A percentile compares a stretch with the other conserved stretches of the same genome.
Evolutionary conservation across 2,888 invertebrate species (phyloP).

Genomic region (Polia nebulosa): DNA sequence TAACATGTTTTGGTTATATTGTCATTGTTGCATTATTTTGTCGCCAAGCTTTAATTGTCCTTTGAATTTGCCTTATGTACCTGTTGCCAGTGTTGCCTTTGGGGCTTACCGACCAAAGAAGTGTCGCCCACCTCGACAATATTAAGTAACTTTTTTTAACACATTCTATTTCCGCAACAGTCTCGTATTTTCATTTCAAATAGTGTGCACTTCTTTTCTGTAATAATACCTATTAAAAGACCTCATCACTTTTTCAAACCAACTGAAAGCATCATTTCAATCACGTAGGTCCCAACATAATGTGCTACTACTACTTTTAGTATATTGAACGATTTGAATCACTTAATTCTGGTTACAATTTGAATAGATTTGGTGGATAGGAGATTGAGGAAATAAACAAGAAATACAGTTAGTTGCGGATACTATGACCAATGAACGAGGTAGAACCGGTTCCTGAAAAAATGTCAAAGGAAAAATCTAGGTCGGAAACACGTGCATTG

Average conservation of each 20-base stretch:
- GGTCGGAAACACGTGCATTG: slow-evolving; percentile 3
- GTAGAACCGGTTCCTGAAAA: slow-evolving; percentile 4
- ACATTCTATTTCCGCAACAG: slow-evolving; percentile 32
- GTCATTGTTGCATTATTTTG: slow-evolving; percentile 82
- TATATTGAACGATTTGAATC: slow-evolving; percentile 37
- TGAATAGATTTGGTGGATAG: slow-evolving; percentile 18
- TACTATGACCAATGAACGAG: slow-evolving; percentile 11
- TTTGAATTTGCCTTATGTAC: slow-evolving; percentile 73
- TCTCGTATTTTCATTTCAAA: slow-evolving; percentile 38
- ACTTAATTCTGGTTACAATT: slow-evolving; percentile 43
- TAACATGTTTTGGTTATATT: slow-evolving; percentile 86
- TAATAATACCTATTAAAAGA: slow-evolving; percentile 22
- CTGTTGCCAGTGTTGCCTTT: slow-evolving; percentile 65
- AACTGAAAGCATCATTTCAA: slow-evolving; percentile 20
- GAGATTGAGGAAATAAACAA: slow-evolving; percentile 29
- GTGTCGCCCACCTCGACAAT: slow-evolving; percentile 48
- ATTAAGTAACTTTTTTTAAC: slow-evolving; percentile 36
- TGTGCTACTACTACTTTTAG: slow-evolving; percentile 21
- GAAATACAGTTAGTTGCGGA: slow-evolving; percentile 21
- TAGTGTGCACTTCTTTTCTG: not conserved
- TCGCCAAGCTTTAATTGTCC: slow-evolving; percentile 80
- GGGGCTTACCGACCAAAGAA: slow-evolving; percentile 51
- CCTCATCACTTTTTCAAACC: slow-evolving; percentile 4
- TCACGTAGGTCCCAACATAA: slow-evolving; percentile 14
- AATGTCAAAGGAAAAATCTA: slow-evolving; percentile 2